Conservation (phyloP, 2,888 invertebrate genomes). For the Apoderus coryli region DNA sequence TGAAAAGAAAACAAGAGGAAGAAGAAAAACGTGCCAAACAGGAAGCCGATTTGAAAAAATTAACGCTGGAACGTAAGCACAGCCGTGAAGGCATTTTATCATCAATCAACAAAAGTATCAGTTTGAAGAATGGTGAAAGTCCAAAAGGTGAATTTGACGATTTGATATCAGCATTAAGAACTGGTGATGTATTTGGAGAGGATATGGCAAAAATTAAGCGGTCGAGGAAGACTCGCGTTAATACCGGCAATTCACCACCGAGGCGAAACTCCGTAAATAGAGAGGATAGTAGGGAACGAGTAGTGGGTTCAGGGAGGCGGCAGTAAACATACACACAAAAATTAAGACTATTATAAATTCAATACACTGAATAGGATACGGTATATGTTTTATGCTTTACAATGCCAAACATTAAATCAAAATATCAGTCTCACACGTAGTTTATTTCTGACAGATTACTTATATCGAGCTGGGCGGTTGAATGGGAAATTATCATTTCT, state of each 20-base stretch:
- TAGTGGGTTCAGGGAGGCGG: too few relatives aligned
- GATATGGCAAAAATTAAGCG: slow-evolving; percentile 87
- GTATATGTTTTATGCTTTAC: too few relatives aligned
- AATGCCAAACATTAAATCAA: too few relatives aligned
- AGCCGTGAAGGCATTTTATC: slow-evolving; percentile 54
- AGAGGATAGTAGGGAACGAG: slow-evolving; percentile 53
- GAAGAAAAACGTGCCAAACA: slow-evolving; percentile 79
- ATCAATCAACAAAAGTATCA: slow-evolving; percentile 58
- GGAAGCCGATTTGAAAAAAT: slow-evolving; percentile 78
- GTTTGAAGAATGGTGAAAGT: slow-evolving; percentile 42
- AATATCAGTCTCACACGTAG: too few relatives aligned
- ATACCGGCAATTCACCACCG: slow-evolving; percentile 45
- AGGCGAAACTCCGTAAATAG: slow-evolving; percentile 45
- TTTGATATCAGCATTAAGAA: slow-evolving; percentile 82
- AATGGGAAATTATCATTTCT: too few relatives aligned
- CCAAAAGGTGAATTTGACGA: slow-evolving; percentile 90
- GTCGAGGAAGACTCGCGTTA: slow-evolving; percentile 50
- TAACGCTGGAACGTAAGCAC: slow-evolving; percentile 76
- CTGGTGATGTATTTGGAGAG: slow-evolving; percentile 91
- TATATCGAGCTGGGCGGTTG: too few relatives aligned
- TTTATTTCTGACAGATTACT: too few relatives aligned
- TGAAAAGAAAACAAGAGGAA: slow-evolving; percentile 68
- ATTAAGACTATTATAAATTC: too few relatives aligned
- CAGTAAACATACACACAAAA: too few relatives aligned
- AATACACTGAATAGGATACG: too few relatives aligned